Evolutionary conservation across 2,888 invertebrate genomes (phyloP), one percentile per base, ranked within the genome.

Genomic region (Drosophila kanekoi): DNA sequence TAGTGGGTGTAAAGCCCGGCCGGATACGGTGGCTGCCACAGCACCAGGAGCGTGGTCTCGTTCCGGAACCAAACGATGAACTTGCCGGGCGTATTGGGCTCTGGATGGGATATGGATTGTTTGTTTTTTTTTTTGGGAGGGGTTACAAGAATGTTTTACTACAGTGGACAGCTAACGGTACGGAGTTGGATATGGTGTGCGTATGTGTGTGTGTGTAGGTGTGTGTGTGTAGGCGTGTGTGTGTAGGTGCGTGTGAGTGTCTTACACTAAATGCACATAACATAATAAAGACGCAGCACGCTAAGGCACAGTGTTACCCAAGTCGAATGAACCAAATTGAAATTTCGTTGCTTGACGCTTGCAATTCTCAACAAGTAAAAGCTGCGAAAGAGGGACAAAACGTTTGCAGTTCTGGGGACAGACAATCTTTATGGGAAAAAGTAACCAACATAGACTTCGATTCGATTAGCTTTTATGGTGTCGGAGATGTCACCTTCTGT

Each of bases 1-100:
- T 98, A 98, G 93, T 97, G 97, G 18, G 97, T 96, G 92, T 97
- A 98, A 89, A 97, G 96, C 71, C 97, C 98, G 58, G 98, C 96
- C 70, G 98, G 98, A 93, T 97, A 98, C 6, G 98, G 98, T 66
- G 98, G 98, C 93, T 98, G 98, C 98, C 98, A 98, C 79, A 98
- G 94, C 71, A 98, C 98, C 87, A 98, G 94, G 79, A 98, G 94
- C 44, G 98, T 98, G 16, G 98, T 98, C 94, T 98, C 98, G 92
- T 98, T 98, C 75, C 98, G 94, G 93, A 98, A 98, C 98, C 98
- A 98, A 65, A 98, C 98, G 91, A 98, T 98, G 93, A 98, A 98
- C 93, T 98, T 97, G 72, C 98, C 98, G 41, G 98, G 98, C 62
- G 98, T 97, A 93, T 98, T 98, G 16, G 98, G 98, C 93, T 97